These are phyloP conservation scores for Hemicentrotus pulcherrimus DNA, from an alignment of 35 echinoderm and acorn worm genomes.

Conservation along the genomic window DNA sequence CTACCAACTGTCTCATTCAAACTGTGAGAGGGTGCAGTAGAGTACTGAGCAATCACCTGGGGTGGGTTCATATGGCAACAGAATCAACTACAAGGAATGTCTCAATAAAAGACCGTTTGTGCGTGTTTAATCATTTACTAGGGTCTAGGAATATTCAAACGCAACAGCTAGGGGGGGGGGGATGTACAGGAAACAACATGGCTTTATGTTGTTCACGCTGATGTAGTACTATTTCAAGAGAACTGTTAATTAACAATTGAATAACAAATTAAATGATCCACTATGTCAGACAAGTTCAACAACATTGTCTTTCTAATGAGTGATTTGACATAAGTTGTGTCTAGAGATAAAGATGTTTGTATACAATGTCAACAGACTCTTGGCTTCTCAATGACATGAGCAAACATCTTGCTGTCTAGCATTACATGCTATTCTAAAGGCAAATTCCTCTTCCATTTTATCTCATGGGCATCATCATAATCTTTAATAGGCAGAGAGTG, in stretches of 20 bases:
- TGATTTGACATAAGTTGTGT: neutral
- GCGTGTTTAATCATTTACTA: neutral
- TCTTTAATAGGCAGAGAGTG: no score
- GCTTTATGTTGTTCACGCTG: no score
- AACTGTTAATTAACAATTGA: neutral
- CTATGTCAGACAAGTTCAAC: neutral
- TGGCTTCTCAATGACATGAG: neutral
- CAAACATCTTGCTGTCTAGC: neutral
- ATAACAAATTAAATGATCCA: neutral
- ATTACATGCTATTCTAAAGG: neutral
- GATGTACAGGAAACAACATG: no score
- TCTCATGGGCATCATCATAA: no score
- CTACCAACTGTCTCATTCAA: neutral
- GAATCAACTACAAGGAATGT: neutral
- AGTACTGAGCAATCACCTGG: neutral
- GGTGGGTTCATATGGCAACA: neutral
- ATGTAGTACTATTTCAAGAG: neutral
- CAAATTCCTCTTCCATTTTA: no score
- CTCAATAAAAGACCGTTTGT: neutral
- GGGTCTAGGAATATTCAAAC: neutral
- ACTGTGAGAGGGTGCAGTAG: neutral
- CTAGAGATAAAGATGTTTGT: neutral
- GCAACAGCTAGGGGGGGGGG: neutral
- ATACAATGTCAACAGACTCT: neutral
- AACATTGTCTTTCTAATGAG: neutral